Base-by-base conservation (phyloP, 2,888 invertebrate genomes). In the Monopis laevigella region DNA sequence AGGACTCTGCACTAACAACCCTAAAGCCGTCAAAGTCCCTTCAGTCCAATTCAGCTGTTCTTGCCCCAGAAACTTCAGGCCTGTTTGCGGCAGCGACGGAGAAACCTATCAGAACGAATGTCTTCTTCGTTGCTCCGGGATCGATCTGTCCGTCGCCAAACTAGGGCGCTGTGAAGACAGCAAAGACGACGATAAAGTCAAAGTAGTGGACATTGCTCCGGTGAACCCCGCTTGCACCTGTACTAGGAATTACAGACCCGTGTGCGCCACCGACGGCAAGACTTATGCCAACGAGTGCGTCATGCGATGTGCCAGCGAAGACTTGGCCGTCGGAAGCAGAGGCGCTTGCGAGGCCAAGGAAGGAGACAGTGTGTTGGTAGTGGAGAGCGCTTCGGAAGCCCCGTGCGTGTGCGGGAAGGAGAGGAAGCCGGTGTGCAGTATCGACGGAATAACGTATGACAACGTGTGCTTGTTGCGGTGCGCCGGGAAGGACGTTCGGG, bases 231-330 rank as follows among this genome's bases (percentile, higher is more conserved):
- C 36, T 1, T 58, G 59, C 41, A 42, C 46, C 4, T 59, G 59
- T 44, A 40, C 49, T 0, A 47, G 50, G 11, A 46, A 51, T 17
- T 13, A 49, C 12, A 18, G 69, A n/a, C 80, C 83, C 28, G 86
- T 88, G 8, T 89, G 89, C 63, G 89, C 87, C 14, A 84, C 86
- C 32, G 86, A 90, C 59, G 87, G 87, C 1, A 70, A 78, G 43
- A 88, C 88, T 0, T 90, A 90, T 65, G 69, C 71, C 48, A 88
- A 85, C 61, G 87, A 87, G 52, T 89, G 89, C 61, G 81, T 86
- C 49, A 65, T 89, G 50, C 71, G 83, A 50, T 80, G 85, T 43
- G 78, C 45, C 2, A 12, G 21, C 8, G 6, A 8, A 13, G 4
- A 12, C n/a, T 10, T 13, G n/a, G 21, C 42, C n/a, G 32, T 41